Evolutionary conservation across 2,113 vertebrate species (phyloP).

Genomic region (Morone saxatilis): DNA sequence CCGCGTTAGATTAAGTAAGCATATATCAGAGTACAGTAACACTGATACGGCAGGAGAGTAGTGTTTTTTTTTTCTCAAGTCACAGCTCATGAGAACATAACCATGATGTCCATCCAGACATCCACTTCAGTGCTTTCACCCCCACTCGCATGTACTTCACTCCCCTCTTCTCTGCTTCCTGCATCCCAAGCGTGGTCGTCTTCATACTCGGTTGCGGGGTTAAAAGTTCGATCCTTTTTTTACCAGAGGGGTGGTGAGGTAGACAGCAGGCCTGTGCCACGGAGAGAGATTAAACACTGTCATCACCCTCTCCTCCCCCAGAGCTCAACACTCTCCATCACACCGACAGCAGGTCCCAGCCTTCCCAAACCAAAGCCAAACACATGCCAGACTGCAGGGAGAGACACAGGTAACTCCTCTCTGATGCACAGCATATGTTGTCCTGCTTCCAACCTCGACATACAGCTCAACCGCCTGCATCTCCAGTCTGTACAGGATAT

Average conservation of each 20-base stretch:
- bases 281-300: slow-evolving; percentile 68
- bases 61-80: slow-evolving; percentile 29
- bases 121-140: slow-evolving; percentile 37
- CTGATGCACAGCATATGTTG: slow-evolving; percentile 53
- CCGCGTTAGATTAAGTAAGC: slow-evolving; percentile 28
- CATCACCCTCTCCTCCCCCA: slow-evolving; percentile 59
- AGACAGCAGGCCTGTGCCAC: slow-evolving; percentile 60
- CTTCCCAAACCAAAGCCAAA: slow-evolving; percentile 57
- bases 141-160: slow-evolving; percentile 27
- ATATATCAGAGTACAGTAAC: slow-evolving; percentile 28
- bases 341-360: slow-evolving; percentile 61
- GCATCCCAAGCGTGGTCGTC: not conserved
- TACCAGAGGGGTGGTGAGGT: slow-evolving; percentile 27
- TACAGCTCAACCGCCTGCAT: not conserved
- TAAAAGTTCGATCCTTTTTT: slow-evolving; percentile 44
- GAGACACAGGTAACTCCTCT: slow-evolving; percentile 55
- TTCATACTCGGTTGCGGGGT: slow-evolving; percentile 12
- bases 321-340: slow-evolving; percentile 61
- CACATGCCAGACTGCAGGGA: slow-evolving; percentile 56
- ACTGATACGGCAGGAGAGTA: slow-evolving; percentile 1
- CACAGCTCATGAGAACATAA: slow-evolving; percentile 36
- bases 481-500: slow-evolving; percentile 9
- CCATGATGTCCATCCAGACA: slow-evolving; percentile 48
- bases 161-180: slow-evolving; percentile 43
- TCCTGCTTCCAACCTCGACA: slow-evolving; percentile 16